Evolutionary conservation across 2,888 invertebrate genomes (phyloP).

Genomic region (Hypolimnas misippus): DNA sequence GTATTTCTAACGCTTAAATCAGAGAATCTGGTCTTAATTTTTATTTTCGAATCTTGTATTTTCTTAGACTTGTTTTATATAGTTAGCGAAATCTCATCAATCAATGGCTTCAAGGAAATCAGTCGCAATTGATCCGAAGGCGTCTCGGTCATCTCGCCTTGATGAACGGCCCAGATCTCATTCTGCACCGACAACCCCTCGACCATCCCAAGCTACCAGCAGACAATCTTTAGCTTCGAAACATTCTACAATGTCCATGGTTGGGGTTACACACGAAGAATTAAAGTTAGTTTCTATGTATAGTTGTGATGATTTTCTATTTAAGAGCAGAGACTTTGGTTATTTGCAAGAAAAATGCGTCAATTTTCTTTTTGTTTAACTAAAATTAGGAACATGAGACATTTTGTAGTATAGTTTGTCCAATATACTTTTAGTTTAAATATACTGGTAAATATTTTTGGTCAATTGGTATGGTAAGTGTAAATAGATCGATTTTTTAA

Average conservation of each 20-base stretch:
- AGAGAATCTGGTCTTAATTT: not conserved
- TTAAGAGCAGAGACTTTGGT: no score
- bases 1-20: no score
- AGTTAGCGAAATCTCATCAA: slow-evolving; percentile 65
- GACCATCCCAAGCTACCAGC: slow-evolving; percentile 19
- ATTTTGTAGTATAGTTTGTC: no score
- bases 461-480: not conserved
- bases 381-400: no score
- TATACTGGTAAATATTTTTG: no score
- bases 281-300: slow-evolving; percentile 59
- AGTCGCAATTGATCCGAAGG: slow-evolving; percentile 47
- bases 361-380: no score
- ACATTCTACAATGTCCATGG: slow-evolving; percentile 14
- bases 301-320: no score
- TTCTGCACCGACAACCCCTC: slow-evolving; percentile 29
- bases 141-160: slow-evolving; percentile 24
- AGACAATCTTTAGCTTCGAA: slow-evolving; percentile 16
- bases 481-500: slow-evolving; percentile 28
- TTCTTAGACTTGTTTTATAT: no score
- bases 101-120: slow-evolving; percentile 58
- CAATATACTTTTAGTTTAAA: no score
- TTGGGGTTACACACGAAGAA: slow-evolving; percentile 50
- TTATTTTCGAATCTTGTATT: slow-evolving; percentile 1
- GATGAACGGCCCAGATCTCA: slow-evolving; percentile 31
- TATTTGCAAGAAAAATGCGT: no score